Evolutionary conservation across 2,113 vertebrate genomes (phyloP).

Genomic region (Chionodraco myersi): DNA sequence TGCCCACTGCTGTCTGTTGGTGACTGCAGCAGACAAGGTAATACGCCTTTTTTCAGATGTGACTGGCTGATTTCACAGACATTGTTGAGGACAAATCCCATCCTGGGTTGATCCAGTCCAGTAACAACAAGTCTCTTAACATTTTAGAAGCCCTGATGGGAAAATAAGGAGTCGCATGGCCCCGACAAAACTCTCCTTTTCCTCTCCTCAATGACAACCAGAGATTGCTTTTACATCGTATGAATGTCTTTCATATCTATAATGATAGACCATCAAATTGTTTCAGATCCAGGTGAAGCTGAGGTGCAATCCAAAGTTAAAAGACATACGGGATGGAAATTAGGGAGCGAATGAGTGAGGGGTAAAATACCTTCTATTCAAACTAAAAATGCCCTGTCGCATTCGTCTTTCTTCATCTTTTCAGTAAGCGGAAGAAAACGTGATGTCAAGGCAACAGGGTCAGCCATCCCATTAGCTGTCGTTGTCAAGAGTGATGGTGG

Average conservation of each 20-base stretch:
- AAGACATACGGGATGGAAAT: conserved; percentile 16
- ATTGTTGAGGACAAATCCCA: conserved; percentile 25
- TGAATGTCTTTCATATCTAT: conserved; percentile 2
- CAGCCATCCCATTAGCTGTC: not conserved
- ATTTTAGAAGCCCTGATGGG: not conserved
- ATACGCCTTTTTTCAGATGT: conserved; percentile 26
- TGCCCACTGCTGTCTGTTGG: conserved; percentile 30
- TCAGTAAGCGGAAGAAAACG: not conserved
- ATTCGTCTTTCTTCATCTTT: not conserved
- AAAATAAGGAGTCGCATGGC: not conserved
- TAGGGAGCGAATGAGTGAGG: not conserved
- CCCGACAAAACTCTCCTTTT: not conserved
- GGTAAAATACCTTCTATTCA: not conserved
- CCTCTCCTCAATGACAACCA: not conserved
- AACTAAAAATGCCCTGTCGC: not conserved
- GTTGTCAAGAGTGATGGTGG: not conserved
- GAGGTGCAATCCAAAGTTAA: conserved; percentile 4
- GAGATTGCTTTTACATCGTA: conserved; percentile 13
- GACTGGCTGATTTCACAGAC: conserved; percentile 35
- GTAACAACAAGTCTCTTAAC: not conserved
- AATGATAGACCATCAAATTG: not conserved
- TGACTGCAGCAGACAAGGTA: conserved; percentile 40
- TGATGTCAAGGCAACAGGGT: conserved; percentile 2
- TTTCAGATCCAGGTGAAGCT: conserved; percentile 19
- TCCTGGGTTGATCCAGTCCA: conserved; percentile 7